These are phyloP conservation scores for Platichthys stellatus DNA, from an alignment of 2,113 vertebrate species.

Conservation along the genomic window DNA sequence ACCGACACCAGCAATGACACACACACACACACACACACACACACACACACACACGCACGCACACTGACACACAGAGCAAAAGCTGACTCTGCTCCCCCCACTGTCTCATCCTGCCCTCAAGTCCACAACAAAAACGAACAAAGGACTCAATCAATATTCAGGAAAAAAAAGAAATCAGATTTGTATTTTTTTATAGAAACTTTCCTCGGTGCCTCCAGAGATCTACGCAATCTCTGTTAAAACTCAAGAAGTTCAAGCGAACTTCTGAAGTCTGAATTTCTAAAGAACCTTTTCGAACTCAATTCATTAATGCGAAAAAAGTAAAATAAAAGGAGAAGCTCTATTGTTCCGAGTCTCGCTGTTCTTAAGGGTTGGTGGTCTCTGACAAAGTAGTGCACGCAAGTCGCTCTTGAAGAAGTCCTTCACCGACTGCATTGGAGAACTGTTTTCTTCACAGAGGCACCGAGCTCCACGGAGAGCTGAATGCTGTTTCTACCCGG, in stretches of 20 bases:
- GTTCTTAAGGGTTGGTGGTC: conserved; percentile 11
- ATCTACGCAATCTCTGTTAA: conserved; percentile 21
- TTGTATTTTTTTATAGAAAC: conserved; percentile 10
- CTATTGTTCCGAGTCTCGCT: background rate
- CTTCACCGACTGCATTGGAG: conserved; percentile 38
- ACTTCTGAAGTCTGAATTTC: conserved; percentile 7
- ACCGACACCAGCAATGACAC: background rate
- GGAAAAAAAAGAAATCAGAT: conserved; percentile 42
- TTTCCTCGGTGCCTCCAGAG: conserved; percentile 30
- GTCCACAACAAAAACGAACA: conserved; percentile 47
- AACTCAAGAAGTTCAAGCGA: conserved; percentile 27
- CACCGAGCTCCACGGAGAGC: conserved; percentile 52
- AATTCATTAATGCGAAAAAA: background rate
- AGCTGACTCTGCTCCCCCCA: conserved; percentile 26
- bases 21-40: conserved; percentile 12
- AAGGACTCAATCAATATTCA: conserved; percentile 52
- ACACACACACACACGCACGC: conserved; percentile 12
- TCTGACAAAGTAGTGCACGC: conserved; percentile 12
- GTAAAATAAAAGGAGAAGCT: background rate
- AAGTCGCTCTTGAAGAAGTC: background rate
- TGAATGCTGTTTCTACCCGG: conserved; percentile 52
- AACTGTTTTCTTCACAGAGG: conserved; percentile 58
- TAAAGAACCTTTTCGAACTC: conserved; percentile 12
- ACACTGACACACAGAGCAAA: conserved; percentile 4
- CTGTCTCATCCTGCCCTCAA: conserved; percentile 25